Conservation (phyloP, 2,113 vertebrate genomes). For the Limanda limanda region DNA sequence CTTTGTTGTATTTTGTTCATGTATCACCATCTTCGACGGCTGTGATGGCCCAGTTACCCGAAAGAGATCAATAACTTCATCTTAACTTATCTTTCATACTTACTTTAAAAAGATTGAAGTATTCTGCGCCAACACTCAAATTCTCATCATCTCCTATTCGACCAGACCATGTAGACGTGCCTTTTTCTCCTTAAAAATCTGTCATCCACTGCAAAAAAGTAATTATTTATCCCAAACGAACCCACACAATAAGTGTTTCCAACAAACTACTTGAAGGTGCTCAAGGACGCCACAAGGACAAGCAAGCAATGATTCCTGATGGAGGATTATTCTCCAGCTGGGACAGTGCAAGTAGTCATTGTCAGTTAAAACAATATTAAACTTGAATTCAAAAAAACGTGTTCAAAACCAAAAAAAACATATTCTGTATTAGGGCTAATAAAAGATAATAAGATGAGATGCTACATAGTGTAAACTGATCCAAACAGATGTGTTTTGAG, state of each 20-base stretch:
- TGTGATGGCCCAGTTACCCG: slow-evolving; percentile 16
- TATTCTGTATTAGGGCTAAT: too few relatives aligned
- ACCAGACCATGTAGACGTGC: neutral
- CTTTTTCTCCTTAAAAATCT: neutral
- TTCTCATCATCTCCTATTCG: slow-evolving; percentile 5
- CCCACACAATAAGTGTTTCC: too few relatives aligned
- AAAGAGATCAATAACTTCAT: slow-evolving; percentile 6
- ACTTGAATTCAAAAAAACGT: too few relatives aligned
- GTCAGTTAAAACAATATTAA: too few relatives aligned
- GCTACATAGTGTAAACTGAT: too few relatives aligned
- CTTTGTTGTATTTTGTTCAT: neutral
- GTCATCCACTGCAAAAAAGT: neutral
- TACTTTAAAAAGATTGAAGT: neutral
- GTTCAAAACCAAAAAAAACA: too few relatives aligned
- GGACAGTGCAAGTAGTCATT: too few relatives aligned
- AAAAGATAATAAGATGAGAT: too few relatives aligned
- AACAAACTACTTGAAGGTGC: neutral
- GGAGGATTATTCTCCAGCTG: slow-evolving; percentile 37
- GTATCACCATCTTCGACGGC: neutral
- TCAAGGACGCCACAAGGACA: neutral
- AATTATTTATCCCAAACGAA: too few relatives aligned
- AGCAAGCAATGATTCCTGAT: neutral
- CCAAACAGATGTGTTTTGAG: too few relatives aligned
- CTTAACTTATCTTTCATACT: slow-evolving; percentile 18
- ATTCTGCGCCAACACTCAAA: neutral